These are phyloP conservation scores for Notolabrus celidotus DNA, from an alignment of 2,797 vertebrate species.

Conservation along the genomic window DNA sequence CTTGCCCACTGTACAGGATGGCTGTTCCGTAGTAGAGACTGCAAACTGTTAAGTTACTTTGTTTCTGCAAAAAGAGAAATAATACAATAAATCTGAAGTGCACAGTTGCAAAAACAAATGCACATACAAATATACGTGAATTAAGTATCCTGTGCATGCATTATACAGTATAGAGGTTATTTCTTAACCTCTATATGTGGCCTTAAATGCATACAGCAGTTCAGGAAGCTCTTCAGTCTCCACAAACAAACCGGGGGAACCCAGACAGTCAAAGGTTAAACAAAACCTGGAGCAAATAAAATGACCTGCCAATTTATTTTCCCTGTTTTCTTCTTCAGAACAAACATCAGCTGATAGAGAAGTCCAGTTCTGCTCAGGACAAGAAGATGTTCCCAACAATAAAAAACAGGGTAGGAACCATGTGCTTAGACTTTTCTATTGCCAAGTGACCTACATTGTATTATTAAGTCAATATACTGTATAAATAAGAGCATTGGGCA, in stretches of 20 bases:
- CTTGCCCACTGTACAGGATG: constrained; percentile 63
- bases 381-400: constrained; percentile 3
- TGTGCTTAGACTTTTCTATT: neutral
- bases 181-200: neutral
- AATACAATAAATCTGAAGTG: neutral
- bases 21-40: constrained; percentile 70
- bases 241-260: constrained; percentile 44
- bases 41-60: constrained; percentile 64
- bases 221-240: constrained; percentile 48
- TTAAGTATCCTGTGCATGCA: neutral
- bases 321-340: constrained; percentile 18
- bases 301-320: constrained; percentile 47
- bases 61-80: constrained; percentile 67
- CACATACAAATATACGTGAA: neutral
- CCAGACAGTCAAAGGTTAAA: constrained; percentile 47
- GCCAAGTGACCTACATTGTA: constrained; percentile 7
- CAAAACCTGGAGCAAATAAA: constrained; percentile 46
- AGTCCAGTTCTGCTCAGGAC: neutral
- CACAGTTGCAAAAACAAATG: neutral
- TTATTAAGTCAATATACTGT: neutral
- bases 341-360: constrained; percentile 22
- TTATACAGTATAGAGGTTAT: neutral
- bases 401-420: constrained; percentile 7
- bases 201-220: constrained; percentile 31
- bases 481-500: neutral